These are phyloP conservation scores for Oxystoma pomonae DNA, from an alignment of 2,888 invertebrate genomes.

Conservation along the genomic window DNA sequence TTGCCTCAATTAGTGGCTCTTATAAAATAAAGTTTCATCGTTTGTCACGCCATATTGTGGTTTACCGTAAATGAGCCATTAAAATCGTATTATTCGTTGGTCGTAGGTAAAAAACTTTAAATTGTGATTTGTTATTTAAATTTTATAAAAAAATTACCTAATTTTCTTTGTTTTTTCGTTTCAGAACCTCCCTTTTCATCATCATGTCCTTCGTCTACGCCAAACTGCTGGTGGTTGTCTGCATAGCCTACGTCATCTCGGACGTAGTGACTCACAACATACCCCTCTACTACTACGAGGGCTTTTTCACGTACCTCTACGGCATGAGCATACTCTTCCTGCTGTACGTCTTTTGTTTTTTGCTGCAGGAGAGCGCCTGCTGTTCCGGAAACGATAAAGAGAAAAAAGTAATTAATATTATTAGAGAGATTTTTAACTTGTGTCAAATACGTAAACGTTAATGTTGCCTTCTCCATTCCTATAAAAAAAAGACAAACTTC, in stretches of 20 bases:
- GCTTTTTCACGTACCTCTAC: constrained; percentile 92
- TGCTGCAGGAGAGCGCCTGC: constrained; percentile 86
- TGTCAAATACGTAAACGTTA: background rate
- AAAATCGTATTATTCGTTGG: no score
- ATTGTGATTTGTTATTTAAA: no score
- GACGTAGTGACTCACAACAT: constrained; percentile 91
- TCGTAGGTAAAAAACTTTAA: no score
- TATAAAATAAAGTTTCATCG: no score
- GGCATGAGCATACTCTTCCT: constrained; percentile 90
- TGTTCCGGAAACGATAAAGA: constrained; percentile 66
- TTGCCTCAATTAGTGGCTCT: no score
- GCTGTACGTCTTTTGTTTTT: constrained; percentile 91
- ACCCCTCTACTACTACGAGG: constrained; percentile 92
- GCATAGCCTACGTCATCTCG: constrained; percentile 91
- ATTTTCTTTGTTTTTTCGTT: constrained; percentile 40
- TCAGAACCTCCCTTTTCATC: constrained; percentile 90
- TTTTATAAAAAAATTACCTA: no score
- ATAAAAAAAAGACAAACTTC: no score
- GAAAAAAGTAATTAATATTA: constrained; percentile 45
- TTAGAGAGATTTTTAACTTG: background rate
- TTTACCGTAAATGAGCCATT: no score
- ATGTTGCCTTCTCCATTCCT: no score
- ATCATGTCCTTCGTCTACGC: constrained; percentile 96
- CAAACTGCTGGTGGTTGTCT: constrained; percentile 88
- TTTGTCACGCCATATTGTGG: no score